Evolutionary conservation across 2,888 invertebrate genomes (phyloP).

Genomic region (Patella ulyssiponensis): DNA sequence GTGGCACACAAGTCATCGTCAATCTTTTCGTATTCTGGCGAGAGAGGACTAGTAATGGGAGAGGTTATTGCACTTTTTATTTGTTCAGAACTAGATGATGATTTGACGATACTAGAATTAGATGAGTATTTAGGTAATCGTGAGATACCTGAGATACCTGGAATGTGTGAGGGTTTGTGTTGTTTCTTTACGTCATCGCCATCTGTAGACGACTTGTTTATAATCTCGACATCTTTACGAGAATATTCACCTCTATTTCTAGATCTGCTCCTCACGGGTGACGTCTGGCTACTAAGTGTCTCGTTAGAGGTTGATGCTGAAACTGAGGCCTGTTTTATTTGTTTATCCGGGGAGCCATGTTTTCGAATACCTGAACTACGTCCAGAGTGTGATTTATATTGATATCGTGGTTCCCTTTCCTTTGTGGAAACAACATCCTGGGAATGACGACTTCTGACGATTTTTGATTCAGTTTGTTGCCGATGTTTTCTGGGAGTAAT

Average conservation of each 20-base stretch:
- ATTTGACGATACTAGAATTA: not conserved
- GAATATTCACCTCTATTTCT: not conserved
- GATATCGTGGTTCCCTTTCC: not conserved
- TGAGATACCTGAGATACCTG: not conserved
- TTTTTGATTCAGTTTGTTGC: not conserved
- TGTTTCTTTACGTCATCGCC: not conserved
- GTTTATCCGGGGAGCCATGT: conserved; percentile 9
- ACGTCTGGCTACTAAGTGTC: not conserved
- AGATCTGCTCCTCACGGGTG: not conserved
- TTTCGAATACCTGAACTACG: conserved; percentile 29
- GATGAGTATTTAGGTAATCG: conserved; percentile 4
- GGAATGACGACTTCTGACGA: conserved; percentile 4
- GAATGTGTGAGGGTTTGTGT: not conserved
- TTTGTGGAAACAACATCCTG: not conserved
- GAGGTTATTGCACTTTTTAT: not conserved
- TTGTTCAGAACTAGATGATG: not conserved
- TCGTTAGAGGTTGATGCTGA: not conserved
- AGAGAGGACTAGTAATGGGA: not conserved
- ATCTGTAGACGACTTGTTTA: not conserved
- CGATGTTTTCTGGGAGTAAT: not conserved
- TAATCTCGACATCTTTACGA: not conserved
- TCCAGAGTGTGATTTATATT: conserved; percentile 29
- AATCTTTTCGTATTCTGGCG: not conserved
- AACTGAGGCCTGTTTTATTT: not conserved
- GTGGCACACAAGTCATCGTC: conserved; percentile 39